Base-by-base conservation (phyloP, 2,888 invertebrate species). In the Nomada hirtipes region DNA sequence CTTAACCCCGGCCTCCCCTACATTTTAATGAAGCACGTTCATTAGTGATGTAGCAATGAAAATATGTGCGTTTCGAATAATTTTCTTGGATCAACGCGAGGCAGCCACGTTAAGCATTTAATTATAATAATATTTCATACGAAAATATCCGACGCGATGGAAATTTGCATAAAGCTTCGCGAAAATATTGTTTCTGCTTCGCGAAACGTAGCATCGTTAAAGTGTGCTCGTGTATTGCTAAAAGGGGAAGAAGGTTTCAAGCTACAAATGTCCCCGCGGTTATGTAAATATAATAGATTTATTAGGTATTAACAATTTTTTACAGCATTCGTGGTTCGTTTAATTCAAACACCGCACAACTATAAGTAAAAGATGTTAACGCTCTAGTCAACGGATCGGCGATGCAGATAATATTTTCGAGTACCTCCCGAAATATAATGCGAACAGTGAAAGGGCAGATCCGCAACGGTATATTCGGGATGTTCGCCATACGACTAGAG, bases 251-350 rank as follows among this genome's bases (percentile, higher is more conserved):
- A 18, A 15, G 20, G 50, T 2, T 23, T 29, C 52, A 10, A 15
- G 9, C 10, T 23, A n/a, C 2, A 29, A 7, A 4, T 11, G 57
- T 52, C 0, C 47, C 1, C 29, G 10, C 52, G 1, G 4, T 83
- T 88, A 82, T 85, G 88, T 88, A 88, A 91, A 92, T 92, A 90
- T 91, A 92, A 93, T 93, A 92, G 91, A 92, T 90, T 91, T 92
- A 91, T 90, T 91, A 91, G 86, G 76, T 90, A 89, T 92, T 92
- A 93, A 93, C 93, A 93, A 92, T 91, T 89, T 89, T 92, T 90
- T 91, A 92, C 93, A 93, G 87, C 84, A 84, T 81, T 90, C 87
- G 73, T 85, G 73, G 83, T 73, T 85, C 82, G 77, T 85, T 87
- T 77, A 69, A 63, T 89, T 91, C 91, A 92, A 88, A 36, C 91